Evolutionary conservation across 2,113 vertebrate species (phyloP).

Genomic region (Dasyurus viverrinus): DNA sequence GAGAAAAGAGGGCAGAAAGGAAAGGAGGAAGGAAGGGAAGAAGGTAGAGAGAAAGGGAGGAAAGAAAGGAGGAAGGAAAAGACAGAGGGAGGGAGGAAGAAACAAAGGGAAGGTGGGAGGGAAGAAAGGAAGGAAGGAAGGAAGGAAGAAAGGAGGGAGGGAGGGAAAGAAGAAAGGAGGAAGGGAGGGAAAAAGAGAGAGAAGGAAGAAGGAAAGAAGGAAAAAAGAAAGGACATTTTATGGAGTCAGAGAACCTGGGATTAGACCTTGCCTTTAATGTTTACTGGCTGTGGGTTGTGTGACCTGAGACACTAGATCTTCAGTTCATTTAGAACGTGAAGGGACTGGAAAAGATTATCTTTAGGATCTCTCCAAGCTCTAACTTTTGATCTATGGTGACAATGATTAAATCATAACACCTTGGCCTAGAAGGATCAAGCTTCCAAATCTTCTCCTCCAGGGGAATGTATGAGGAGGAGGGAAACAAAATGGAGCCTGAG

Average conservation of each 20-base stretch:
- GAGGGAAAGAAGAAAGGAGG: too few relatives aligned
- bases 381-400: background rate
- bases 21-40: too few relatives aligned
- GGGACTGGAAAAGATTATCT: too few relatives aligned
- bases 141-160: too few relatives aligned
- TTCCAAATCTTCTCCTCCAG: background rate
- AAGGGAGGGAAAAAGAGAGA: background rate
- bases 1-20: too few relatives aligned
- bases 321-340: background rate
- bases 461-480: background rate
- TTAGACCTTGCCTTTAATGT: background rate
- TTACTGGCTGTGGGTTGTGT: background rate
- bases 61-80: too few relatives aligned
- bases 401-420: background rate
- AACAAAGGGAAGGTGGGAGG: too few relatives aligned
- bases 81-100: too few relatives aligned
- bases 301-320: background rate
- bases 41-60: background rate
- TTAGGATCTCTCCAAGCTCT: background rate
- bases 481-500: too few relatives aligned
- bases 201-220: background rate
- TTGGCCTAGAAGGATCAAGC: background rate
- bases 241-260: background rate
- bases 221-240: background rate
- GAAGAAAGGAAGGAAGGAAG: too few relatives aligned